Evolutionary conservation across 2,113 vertebrate genomes (phyloP).

Genomic region (Platichthys flesus): DNA sequence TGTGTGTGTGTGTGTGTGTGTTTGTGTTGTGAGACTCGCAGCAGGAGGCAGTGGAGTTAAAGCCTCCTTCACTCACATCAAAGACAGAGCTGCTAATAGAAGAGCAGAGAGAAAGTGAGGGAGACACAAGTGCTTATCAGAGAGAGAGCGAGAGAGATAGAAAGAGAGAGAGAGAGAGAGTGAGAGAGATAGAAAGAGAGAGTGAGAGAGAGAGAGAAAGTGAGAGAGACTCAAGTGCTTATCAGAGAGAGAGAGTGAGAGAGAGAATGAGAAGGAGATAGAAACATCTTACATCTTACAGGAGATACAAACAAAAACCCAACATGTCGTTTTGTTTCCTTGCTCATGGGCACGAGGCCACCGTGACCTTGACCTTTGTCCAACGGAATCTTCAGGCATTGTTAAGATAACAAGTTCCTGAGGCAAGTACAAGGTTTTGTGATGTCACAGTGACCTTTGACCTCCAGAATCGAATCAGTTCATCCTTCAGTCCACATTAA

Average conservation of each 20-base stretch:
- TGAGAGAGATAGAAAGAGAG: background rate
- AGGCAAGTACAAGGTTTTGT: too few species aligned
- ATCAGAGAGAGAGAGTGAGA: too few species aligned
- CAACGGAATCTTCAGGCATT: too few species aligned
- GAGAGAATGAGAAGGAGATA: too few species aligned
- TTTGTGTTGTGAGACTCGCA: background rate
- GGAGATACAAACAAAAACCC: background rate
- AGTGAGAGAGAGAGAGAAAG: background rate
- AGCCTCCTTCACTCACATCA: conserved; percentile 33
- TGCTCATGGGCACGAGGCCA: too few species aligned
- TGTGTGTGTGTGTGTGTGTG: background rate
- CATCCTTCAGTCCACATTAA: too few species aligned
- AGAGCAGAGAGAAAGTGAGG: background rate
- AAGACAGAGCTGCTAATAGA: conserved; percentile 15
- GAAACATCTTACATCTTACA: too few species aligned
- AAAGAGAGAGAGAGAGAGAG: background rate
- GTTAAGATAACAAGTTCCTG: too few species aligned
- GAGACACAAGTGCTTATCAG: conserved; percentile 5
- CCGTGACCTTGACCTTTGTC: too few species aligned
- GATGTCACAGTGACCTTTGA: too few species aligned
- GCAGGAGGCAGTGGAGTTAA: background rate
- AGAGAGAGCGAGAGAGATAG: conserved; percentile 6
- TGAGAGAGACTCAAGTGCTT: too few species aligned
- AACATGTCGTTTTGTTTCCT: background rate
- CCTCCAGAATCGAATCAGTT: too few species aligned